Percentiles rank a stretch among this genome's conserved stretches.
These are phyloP conservation scores for Melipona quadrifasciata DNA, from an alignment of 1,140 invertebrate species.

Conservation along the genomic window DNA sequence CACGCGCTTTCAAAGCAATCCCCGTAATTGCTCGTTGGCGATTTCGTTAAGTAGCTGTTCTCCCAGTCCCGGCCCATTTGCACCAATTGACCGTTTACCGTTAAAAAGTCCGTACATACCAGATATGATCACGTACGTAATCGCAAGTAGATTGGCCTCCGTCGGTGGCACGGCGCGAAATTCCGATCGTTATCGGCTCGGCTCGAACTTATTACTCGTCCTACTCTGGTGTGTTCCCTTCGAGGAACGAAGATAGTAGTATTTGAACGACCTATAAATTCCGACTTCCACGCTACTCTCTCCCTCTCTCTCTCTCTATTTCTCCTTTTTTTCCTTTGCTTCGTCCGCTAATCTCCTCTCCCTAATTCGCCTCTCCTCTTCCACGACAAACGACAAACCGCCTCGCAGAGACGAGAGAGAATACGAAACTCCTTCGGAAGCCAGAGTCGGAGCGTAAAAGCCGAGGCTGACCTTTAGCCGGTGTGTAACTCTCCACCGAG, in stretches of 20 bases:
- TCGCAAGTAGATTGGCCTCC: slow-evolving; percentile 19
- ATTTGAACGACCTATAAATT: slow-evolving; percentile 33
- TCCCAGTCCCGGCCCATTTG: slow-evolving; percentile 10
- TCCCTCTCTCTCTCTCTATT: too few relatives aligned
- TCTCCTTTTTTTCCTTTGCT: too few relatives aligned
- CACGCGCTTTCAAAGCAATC: neutral
- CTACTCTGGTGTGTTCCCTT: neutral
- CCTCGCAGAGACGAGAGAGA: neutral
- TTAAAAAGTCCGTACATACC: slow-evolving; percentile 19
- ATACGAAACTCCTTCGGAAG: slow-evolving; percentile 46
- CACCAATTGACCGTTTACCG: slow-evolving; percentile 39
- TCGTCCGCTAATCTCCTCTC: neutral
- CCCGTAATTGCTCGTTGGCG: neutral
- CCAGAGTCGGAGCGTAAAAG: slow-evolving; percentile 42
- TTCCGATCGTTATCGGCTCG: slow-evolving; percentile 35
- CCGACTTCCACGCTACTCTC: too few relatives aligned
- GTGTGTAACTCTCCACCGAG: neutral
- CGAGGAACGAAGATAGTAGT: neutral
- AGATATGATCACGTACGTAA: slow-evolving; percentile 24
- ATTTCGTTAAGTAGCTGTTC: slow-evolving; percentile 39
- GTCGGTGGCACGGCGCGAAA: slow-evolving; percentile 17
- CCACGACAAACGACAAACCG: too few relatives aligned
- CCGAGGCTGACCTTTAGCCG: slow-evolving; percentile 55
- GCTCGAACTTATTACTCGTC: slow-evolving; percentile 1
- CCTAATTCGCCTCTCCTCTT: too few relatives aligned